Conservation (phyloP, 2,113 vertebrate genomes). For the Sisor rabdophorus region DNA sequence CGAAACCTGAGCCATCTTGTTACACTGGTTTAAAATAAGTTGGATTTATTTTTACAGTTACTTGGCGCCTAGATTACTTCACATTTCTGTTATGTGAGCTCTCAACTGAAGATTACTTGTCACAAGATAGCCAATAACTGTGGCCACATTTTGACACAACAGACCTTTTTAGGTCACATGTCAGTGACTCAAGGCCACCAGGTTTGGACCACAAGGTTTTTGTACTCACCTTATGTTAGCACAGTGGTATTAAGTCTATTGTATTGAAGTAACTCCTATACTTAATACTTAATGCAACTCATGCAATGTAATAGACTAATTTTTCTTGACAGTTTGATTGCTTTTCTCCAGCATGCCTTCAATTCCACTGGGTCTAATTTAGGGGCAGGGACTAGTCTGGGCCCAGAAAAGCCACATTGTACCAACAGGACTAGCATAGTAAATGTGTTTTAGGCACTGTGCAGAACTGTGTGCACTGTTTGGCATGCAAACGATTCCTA, state of each 20-base stretch:
- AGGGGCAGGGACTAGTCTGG: constrained; percentile 39
- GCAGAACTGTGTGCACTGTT: constrained; percentile 8
- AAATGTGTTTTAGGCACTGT: constrained; percentile 25
- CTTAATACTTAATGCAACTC: constrained; percentile 51
- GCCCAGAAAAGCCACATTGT: constrained; percentile 28
- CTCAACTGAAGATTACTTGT: constrained; percentile 47
- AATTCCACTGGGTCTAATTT: constrained; percentile 58
- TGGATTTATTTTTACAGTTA: constrained; percentile 41
- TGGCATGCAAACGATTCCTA: not conserved
- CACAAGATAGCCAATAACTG: constrained; percentile 56
- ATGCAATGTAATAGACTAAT: constrained; percentile 43
- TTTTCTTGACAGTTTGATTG: constrained; percentile 49
- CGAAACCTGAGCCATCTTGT: constrained; percentile 30
- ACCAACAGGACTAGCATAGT: not conserved
- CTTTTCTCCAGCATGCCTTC: constrained; percentile 50
- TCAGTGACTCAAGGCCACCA: constrained; percentile 1
- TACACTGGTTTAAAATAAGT: constrained; percentile 43
- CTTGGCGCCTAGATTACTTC: constrained; percentile 59
- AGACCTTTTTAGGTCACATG: not conserved
- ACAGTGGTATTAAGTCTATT: constrained; percentile 15
- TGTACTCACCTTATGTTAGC: not conserved
- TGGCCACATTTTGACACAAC: constrained; percentile 42
- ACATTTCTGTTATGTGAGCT: constrained; percentile 68
- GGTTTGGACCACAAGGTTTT: no score
- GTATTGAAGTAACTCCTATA: constrained; percentile 21